Conservation (phyloP, 2,797 vertebrate species). For the Acomys russatus region DNA sequence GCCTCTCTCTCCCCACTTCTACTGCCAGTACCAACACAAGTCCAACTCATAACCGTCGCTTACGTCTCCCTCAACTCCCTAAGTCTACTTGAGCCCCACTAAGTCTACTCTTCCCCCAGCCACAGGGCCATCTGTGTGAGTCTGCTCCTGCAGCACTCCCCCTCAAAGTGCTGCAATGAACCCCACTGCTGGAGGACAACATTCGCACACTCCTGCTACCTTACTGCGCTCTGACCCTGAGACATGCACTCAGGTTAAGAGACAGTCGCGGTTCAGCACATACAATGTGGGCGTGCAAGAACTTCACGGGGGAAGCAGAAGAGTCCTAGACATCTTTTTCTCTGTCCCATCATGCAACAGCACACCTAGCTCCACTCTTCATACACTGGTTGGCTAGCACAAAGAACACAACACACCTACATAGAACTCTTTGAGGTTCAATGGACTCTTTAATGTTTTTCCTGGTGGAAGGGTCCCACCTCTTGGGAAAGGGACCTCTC, state of each 20-base stretch:
- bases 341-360: background rate
- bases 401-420: background rate
- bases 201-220: background rate
- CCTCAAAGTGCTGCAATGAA: background rate
- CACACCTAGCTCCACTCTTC: background rate
- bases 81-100: background rate
- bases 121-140: slow-evolving; percentile 36
- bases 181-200: slow-evolving; percentile 1
- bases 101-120: background rate
- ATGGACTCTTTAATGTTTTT: background rate
- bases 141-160: background rate
- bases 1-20: slow-evolving; percentile 41
- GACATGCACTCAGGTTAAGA: background rate
- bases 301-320: background rate
- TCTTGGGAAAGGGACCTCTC: background rate
- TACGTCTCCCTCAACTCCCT: background rate
- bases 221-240: background rate
- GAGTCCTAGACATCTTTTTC: background rate
- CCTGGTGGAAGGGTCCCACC: background rate
- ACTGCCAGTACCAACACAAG: background rate
- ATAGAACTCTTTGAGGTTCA: slow-evolving; percentile 10
- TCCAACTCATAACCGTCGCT: background rate
- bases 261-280: background rate
- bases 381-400: background rate
- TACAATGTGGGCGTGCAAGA: background rate